phyloP scores from a whole-genome alignment of 2,797 vertebrate species.

The Paguma larvata region DNA sequence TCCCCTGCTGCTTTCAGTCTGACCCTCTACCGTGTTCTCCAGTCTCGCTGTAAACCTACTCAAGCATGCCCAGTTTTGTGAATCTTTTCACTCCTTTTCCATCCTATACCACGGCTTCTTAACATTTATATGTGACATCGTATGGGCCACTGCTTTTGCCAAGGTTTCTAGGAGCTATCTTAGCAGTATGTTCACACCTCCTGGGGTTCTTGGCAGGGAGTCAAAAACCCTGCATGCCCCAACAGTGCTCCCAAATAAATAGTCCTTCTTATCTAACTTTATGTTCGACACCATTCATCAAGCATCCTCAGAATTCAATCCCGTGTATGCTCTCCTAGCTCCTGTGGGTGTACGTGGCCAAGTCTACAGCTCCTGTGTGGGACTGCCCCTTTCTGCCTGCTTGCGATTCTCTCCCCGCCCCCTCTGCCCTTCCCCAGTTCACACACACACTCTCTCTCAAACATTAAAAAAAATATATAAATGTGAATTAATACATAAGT shows the following conservation, averaged over 20 bases:
- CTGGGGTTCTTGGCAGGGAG: not conserved
- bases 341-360: too few species aligned
- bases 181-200: not conserved
- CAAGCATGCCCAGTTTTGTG: not conserved
- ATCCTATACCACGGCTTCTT: not conserved
- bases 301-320: not conserved
- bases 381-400: not conserved
- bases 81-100: not conserved
- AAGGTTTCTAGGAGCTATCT: not conserved
- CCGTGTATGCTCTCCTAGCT: not conserved
- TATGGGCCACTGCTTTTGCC: not conserved
- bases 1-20: not conserved
- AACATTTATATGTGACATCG: not conserved
- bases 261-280: not conserved
- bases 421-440: not conserved
- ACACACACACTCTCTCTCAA: not conserved
- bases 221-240: not conserved
- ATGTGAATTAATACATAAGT: constrained; percentile 21
- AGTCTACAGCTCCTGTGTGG: too few species aligned
- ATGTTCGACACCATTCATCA: not conserved
- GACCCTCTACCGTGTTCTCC: not conserved
- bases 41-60: not conserved
- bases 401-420: not conserved
- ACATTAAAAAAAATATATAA: not conserved
- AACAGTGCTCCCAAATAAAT: not conserved